Base-by-base conservation (phyloP, 2,113 vertebrate species). In the Tiliqua scincoides region DNA sequence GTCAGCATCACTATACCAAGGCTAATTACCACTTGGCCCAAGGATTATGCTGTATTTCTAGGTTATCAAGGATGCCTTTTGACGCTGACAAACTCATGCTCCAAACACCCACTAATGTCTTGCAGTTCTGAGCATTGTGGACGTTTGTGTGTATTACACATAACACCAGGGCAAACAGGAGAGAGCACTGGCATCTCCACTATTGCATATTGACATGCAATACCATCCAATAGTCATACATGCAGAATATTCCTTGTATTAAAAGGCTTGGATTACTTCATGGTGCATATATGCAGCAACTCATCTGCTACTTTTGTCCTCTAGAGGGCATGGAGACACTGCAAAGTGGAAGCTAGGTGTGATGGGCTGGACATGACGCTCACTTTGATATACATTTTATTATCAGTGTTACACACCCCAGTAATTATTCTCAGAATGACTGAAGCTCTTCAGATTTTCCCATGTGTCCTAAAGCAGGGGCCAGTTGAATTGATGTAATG, bases 271-370 rank as follows among this genome's bases (percentile, higher is more conserved):
- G 32, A 37, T 65, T 27, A 17, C n/a, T 59, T 77, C 35, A 6
- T 15, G n/a, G 48, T 10, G 20, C 20, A 6, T 0, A 35, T 67
- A 37, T 32, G 20, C 54, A 86, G 74, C 32, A 79, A 79, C 84
- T 81, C 83, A 85, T 85, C 27, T 85, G 91, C 88, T 88, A 43
- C 79, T 2, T 23, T 81, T 89, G 77, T 85, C 87, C 93, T 95
- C 90, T 89, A 94, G 93, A 91, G 91, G 94, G 93, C 93, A 93
- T 92, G 89, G 82, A 89, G 87, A 93, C 89, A 90, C 92, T 90
- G 88, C 83, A 0, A 0, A 85, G 84, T 40, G 85, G 78, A 88
- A 4, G 35, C 18, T 43, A 25, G 76, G n/a, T 12, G 0, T 7
- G 23, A 71, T 23, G 15, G 8, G 27, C 74, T 15, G 43, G 14